Evolutionary conservation across 2,797 vertebrate species (phyloP).

Genomic region (Acipenser transmontanus): DNA sequence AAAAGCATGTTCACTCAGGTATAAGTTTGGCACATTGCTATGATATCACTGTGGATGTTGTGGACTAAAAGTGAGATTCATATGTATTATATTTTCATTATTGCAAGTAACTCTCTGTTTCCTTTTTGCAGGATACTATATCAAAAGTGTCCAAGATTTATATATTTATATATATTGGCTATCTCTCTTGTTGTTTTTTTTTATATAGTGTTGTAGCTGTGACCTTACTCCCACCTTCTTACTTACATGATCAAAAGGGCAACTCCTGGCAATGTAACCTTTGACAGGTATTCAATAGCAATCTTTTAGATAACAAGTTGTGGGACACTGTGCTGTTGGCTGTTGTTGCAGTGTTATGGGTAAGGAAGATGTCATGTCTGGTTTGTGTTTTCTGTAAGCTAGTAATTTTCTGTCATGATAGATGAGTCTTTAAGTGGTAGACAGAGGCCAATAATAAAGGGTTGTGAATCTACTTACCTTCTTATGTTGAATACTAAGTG

Average conservation of each 20-base stretch:
- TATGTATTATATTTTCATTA: too few species aligned
- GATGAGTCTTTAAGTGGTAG: slow-evolving; percentile 63
- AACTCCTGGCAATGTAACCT: slow-evolving; percentile 68
- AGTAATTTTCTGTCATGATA: slow-evolving; percentile 62
- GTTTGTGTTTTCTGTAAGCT: slow-evolving; percentile 70
- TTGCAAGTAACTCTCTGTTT: too few species aligned
- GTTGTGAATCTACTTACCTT: slow-evolving; percentile 71
- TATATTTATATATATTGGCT: slow-evolving; percentile 11
- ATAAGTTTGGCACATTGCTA: too few species aligned
- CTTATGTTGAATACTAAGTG: slow-evolving; percentile 59
- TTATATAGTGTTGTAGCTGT: slow-evolving; percentile 29
- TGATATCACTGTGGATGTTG: too few species aligned
- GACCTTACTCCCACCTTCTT: slow-evolving; percentile 54
- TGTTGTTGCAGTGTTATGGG: slow-evolving; percentile 40
- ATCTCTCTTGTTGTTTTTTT: slow-evolving; percentile 21
- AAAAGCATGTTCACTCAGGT: too few species aligned
- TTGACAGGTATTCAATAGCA: slow-evolving; percentile 83
- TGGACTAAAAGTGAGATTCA: too few species aligned
- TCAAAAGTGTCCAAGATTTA: too few species aligned
- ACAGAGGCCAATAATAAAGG: slow-evolving; percentile 69
- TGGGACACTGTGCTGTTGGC: slow-evolving; percentile 52
- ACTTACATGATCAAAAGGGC: slow-evolving; percentile 45
- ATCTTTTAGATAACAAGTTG: slow-evolving; percentile 67
- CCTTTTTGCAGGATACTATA: too few species aligned
- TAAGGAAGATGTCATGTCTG: slow-evolving; percentile 68